Conservation (phyloP, 2,113 vertebrate genomes). For the Lipotes vexillifer region DNA sequence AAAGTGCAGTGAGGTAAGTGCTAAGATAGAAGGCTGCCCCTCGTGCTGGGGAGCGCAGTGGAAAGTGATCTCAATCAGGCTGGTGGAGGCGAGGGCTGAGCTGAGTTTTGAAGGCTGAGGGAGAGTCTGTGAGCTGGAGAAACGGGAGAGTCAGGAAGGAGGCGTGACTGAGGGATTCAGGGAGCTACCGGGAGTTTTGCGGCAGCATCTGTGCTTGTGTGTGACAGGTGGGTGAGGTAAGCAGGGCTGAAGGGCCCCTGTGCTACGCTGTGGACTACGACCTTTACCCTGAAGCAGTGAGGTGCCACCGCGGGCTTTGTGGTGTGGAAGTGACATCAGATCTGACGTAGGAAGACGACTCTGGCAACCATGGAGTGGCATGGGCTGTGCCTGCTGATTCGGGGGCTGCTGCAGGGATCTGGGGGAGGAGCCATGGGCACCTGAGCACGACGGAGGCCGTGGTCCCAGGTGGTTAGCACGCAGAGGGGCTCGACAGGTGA, state of each 20-base stretch:
- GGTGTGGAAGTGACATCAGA: too few species aligned
- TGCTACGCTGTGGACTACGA: fast-evolving
- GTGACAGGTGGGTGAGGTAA: neutral
- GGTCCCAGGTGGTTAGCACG: neutral
- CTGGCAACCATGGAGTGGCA: neutral
- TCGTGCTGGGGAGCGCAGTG: neutral
- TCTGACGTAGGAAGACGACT: neutral
- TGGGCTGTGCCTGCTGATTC: fast-evolving
- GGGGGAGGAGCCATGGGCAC: neutral
- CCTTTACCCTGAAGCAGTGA: neutral
- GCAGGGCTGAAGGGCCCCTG: fast-evolving
- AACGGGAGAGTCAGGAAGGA: neutral
- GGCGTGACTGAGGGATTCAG: neutral
- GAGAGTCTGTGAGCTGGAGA: neutral
- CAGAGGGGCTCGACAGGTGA: neutral
- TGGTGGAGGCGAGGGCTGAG: neutral
- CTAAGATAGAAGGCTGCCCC: neutral
- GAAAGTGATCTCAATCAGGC: neutral
- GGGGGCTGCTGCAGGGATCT: neutral
- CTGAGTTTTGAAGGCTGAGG: neutral
- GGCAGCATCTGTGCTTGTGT: fast-evolving
- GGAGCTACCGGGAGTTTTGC: fast-evolving
- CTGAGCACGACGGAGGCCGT: neutral
- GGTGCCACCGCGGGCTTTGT: neutral
- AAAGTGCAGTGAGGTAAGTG: neutral